These are phyloP conservation scores for Philhelius pedissequus DNA, from an alignment of 2,888 invertebrate species.

Conservation along the genomic window DNA sequence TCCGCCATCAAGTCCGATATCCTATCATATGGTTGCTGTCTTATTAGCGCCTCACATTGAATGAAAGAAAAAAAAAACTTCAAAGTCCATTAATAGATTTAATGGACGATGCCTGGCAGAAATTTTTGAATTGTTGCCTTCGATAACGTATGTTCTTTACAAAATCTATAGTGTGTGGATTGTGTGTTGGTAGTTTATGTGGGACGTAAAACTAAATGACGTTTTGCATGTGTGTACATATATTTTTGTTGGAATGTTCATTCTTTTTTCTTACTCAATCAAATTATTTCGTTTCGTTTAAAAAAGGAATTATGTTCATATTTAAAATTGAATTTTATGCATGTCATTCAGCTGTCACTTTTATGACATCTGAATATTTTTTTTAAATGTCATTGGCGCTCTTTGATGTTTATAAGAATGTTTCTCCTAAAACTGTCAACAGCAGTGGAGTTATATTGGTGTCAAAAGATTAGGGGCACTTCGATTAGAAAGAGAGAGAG, in stretches of 20 bases:
- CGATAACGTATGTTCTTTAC: not conserved
- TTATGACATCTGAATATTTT: not conserved
- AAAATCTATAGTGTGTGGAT: not conserved
- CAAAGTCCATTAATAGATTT: constrained; percentile 30
- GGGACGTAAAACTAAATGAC: constrained; percentile 40
- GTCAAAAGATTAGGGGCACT: constrained; percentile 17
- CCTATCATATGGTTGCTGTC: not conserved
- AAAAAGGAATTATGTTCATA: not conserved
- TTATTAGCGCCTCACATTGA: constrained; percentile 11
- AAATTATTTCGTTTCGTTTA: not conserved
- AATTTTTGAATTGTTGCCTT: constrained; percentile 10
- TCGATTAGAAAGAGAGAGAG: not conserved
- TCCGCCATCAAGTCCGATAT: constrained; percentile 33
- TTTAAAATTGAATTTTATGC: constrained; percentile 29
- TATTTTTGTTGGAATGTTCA: not conserved
- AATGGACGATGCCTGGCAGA: constrained; percentile 34
- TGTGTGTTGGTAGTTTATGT: constrained; percentile 14
- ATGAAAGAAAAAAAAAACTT: not conserved
- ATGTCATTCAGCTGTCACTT: constrained; percentile 27
- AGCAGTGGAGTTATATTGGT: constrained; percentile 16
- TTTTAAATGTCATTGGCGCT: constrained; percentile 47
- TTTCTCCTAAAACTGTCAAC: constrained; percentile 40
- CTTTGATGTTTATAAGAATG: not conserved
- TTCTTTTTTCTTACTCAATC: constrained; percentile 28
- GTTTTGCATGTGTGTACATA: not conserved